Conservation (phyloP, 2,888 invertebrate genomes). For the Cacoxenus indagator region DNA sequence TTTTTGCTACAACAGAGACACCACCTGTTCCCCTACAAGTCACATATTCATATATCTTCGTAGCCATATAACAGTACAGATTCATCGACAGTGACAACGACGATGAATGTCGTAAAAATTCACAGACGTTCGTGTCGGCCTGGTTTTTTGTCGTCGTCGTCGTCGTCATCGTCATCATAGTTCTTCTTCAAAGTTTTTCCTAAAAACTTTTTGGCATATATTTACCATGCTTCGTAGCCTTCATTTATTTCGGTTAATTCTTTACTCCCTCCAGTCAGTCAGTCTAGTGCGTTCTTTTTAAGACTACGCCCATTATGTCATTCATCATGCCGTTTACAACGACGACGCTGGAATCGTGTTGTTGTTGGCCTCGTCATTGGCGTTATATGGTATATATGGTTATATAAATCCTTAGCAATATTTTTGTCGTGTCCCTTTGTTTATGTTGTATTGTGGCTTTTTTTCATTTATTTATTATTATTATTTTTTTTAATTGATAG, state of each 20-base stretch:
- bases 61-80: too few relatives aligned
- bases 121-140: slow-evolving; percentile 3
- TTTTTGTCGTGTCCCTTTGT: too few relatives aligned
- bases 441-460: too few relatives aligned
- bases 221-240: neutral
- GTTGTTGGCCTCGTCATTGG: too few relatives aligned
- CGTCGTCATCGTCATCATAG: neutral
- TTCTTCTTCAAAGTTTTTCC: neutral
- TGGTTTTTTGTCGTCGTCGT: neutral
- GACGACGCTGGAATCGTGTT: too few relatives aligned
- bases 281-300: neutral
- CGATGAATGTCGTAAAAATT: neutral
- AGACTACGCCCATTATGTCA: slow-evolving; percentile 14
- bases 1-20: neutral
- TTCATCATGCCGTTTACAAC: too few relatives aligned
- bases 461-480: too few relatives aligned
- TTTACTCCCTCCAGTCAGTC: neutral
- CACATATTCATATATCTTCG: neutral
- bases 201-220: neutral
- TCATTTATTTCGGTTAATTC: neutral
- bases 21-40: neutral
- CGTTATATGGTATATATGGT: too few relatives aligned
- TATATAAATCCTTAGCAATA: too few relatives aligned
- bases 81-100: neutral
- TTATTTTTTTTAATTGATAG: too few relatives aligned